Percentiles rank a stretch among this genome's conserved stretches.
phyloP scores from a whole-genome alignment of 2,113 vertebrate species.

The Cinclus mexicanus region DNA sequence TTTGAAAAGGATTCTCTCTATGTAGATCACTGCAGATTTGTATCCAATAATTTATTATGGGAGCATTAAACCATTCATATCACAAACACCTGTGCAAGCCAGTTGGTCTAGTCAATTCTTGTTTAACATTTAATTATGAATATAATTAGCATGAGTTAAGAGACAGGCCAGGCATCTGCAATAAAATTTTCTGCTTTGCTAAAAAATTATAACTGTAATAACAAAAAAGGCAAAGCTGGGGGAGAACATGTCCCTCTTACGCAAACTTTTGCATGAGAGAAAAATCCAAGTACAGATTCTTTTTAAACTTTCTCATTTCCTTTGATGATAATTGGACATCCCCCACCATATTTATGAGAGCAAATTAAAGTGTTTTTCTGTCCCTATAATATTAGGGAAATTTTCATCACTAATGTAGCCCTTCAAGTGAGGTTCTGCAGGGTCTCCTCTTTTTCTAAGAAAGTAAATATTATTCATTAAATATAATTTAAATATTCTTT shows the following conservation, averaged over 20 bases:
- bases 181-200: slow-evolving; percentile 75
- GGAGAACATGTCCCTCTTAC: neutral
- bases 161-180: slow-evolving; percentile 75
- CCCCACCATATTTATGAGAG: neutral
- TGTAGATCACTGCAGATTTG: slow-evolving; percentile 61
- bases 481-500: neutral
- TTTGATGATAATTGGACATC: slow-evolving; percentile 21
- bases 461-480: neutral
- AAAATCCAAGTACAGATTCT: slow-evolving; percentile 6
- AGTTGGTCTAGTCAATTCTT: slow-evolving; percentile 79
- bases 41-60: slow-evolving; percentile 75
- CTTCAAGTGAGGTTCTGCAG: neutral
- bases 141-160: slow-evolving; percentile 83
- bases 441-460: neutral
- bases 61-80: slow-evolving; percentile 74
- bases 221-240: neutral
- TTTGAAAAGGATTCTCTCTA: slow-evolving; percentile 57
- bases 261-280: neutral
- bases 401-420: neutral
- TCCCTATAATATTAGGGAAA: neutral
- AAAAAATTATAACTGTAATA: slow-evolving; percentile 38
- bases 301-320: slow-evolving; percentile 4
- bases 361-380: neutral
- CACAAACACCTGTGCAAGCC: slow-evolving; percentile 81
- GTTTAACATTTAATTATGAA: slow-evolving; percentile 82